These are phyloP conservation scores for Propithecus perrieri DNA, from an alignment of 2,797 vertebrate species.

Conservation along the genomic window DNA sequence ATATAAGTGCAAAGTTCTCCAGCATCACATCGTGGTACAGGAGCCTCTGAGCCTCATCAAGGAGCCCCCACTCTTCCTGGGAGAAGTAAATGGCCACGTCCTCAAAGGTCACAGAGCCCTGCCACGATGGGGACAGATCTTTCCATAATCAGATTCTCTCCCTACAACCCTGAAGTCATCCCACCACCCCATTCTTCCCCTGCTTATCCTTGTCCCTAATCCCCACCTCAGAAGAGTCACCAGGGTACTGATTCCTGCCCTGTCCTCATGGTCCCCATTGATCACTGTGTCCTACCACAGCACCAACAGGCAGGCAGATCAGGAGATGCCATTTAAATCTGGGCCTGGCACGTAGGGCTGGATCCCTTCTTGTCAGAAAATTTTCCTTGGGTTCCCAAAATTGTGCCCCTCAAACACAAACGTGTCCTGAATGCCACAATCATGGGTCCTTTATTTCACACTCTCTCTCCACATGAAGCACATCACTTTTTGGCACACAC, in stretches of 20 bases:
- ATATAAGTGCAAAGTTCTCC: conserved; percentile 62
- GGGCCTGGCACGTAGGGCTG: neutral
- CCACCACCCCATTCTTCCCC: too few species aligned
- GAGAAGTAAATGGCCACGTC: conserved; percentile 69
- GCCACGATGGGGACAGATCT: neutral
- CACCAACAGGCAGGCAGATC: neutral
- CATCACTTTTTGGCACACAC: neutral
- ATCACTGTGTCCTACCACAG: neutral
- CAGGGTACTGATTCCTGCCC: neutral
- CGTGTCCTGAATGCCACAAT: too few species aligned
- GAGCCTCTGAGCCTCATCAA: conserved; percentile 47
- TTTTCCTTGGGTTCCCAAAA: neutral
- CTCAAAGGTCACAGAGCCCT: conserved; percentile 66
- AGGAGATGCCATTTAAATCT: neutral
- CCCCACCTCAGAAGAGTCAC: neutral
- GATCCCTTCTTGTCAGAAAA: neutral
- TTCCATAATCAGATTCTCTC: conserved; percentile 21
- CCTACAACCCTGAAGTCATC: neutral
- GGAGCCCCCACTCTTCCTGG: conserved; percentile 64
- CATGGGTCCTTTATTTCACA: neutral
- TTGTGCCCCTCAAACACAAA: neutral
- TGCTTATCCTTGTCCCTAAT: neutral
- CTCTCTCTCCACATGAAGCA: rapidly evolving
- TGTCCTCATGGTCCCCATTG: neutral
- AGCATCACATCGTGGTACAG: conserved; percentile 67